A percentile compares a stretch with the other conserved stretches of the same genome.
Evolutionary conservation across 2,888 invertebrate genomes (phyloP).

Genomic region (Gibbula magus): DNA sequence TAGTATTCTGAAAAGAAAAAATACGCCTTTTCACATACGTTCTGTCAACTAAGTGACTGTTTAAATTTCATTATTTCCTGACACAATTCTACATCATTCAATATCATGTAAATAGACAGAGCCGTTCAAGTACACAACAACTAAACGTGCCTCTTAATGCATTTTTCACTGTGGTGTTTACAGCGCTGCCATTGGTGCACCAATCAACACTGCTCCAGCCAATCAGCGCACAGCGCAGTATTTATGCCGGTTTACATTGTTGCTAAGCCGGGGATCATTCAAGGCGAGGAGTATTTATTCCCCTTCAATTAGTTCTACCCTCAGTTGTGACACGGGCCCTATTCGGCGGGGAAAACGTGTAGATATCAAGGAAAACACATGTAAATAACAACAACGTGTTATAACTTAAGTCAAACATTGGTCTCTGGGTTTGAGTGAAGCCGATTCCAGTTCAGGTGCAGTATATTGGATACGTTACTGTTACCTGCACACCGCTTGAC

Average conservation of each 20-base stretch:
- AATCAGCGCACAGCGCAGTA: conserved; percentile 42
- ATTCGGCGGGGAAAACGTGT: conserved; percentile 17
- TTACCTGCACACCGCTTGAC: too few relatives aligned
- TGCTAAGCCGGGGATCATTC: conserved; percentile 46
- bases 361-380: neutral
- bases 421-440: too few relatives aligned
- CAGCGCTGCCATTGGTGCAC: conserved; percentile 47
- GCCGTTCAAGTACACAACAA: neutral
- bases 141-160: neutral
- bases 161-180: conserved; percentile 33
- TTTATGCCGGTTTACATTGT: conserved; percentile 66
- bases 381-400: conserved; percentile 18
- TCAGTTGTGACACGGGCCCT: conserved; percentile 21
- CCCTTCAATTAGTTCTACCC: neutral
- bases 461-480: too few relatives aligned
- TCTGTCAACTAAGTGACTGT: too few relatives aligned
- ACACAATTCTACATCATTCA: too few relatives aligned
- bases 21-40: too few relatives aligned
- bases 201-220: conserved; percentile 36
- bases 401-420: too few relatives aligned
- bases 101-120: neutral
- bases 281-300: neutral
- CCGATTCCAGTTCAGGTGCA: too few relatives aligned
- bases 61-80: too few relatives aligned
- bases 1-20: too few relatives aligned